Evolutionary conservation across 1,140 invertebrate genomes (phyloP), one percentile per base, ranked within the genome.

Genomic region (Mercenaria mercenaria): DNA sequence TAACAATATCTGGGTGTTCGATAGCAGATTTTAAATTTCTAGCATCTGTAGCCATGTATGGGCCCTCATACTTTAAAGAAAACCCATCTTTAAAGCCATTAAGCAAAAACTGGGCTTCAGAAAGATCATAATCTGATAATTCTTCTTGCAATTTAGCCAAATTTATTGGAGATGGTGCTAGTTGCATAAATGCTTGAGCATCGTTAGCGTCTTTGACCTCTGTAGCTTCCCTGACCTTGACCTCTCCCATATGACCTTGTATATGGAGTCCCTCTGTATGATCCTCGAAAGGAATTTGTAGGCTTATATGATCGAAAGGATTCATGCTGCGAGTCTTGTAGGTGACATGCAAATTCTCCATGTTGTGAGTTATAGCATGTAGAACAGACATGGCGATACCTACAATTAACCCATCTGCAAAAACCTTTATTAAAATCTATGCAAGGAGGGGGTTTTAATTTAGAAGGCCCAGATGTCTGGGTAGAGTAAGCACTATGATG

Each of bases 11-110:
- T 26, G 80, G 52, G 29, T 61, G 11, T 1, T 67, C 61, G 13
- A 67, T 4, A 37, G 80, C 59, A 26, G 88, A 84, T 64, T 85
- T 79, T 47, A 47, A 15, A 15, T 47, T 47, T 47, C 15, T 8
- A 8, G 43, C 43, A 47, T 47, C 15, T 8, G 43, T 47, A 8
- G 43, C 43, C 15, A 47, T 47, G 15, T 23, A 20, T 15, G 23
- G 52, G 23, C 52, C 52, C 23, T 59, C 15, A 59, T 59, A 59
- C 20, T 59, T 6, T 23, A 59, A 59, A 59, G 52, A 10, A 59
- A 59, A 59, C 10, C 10, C 15, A 23, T 59, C 4, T 20, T 4
- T 15, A 59, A 59, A 59, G 20, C 52, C 52, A 59, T 59, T 59
- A 47, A 47, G 15, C 15, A 47, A 23, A 59, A 59, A 59, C 4